Percentiles rank a stretch among this genome's conserved stretches.
These are phyloP conservation scores for Pseudomyrmex flavicornis DNA, from an alignment of 1,140 invertebrate species.

Conservation along the genomic window DNA sequence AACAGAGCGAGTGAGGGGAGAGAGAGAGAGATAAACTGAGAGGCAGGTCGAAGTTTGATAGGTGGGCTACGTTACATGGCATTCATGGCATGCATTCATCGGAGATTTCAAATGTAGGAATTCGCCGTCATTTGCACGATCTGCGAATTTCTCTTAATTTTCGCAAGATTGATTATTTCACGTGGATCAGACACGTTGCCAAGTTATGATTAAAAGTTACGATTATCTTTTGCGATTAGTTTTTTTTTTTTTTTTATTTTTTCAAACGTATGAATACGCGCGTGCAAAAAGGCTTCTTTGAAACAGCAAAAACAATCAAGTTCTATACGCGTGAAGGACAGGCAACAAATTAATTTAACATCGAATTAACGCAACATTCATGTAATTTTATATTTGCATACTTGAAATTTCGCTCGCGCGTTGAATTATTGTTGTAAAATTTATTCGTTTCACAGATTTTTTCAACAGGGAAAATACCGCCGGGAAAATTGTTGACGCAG, in stretches of 20 bases:
- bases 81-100: conserved; percentile 57
- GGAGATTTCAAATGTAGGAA: conserved; percentile 59
- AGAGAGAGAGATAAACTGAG: neutral
- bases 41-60: conserved; percentile 51
- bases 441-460: conserved; percentile 3
- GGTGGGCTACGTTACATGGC: conserved; percentile 51
- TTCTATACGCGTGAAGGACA: neutral
- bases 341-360: conserved; percentile 17
- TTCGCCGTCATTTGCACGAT: conserved; percentile 54
- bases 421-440: neutral
- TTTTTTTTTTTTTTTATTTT: no score
- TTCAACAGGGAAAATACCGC: neutral
- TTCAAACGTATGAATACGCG: neutral
- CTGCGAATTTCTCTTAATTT: conserved; percentile 51
- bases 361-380: conserved; percentile 7
- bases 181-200: neutral
- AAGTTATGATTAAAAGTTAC: neutral
- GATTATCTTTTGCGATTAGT: no score
- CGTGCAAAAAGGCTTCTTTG: neutral
- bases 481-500: conserved; percentile 32
- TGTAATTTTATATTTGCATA: neutral
- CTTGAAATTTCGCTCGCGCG: neutral
- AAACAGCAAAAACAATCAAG: neutral
- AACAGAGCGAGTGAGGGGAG: neutral
- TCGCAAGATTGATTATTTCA: neutral